Conservation (phyloP, 1,140 invertebrate species). For the Drosophila yakuba region DNA sequence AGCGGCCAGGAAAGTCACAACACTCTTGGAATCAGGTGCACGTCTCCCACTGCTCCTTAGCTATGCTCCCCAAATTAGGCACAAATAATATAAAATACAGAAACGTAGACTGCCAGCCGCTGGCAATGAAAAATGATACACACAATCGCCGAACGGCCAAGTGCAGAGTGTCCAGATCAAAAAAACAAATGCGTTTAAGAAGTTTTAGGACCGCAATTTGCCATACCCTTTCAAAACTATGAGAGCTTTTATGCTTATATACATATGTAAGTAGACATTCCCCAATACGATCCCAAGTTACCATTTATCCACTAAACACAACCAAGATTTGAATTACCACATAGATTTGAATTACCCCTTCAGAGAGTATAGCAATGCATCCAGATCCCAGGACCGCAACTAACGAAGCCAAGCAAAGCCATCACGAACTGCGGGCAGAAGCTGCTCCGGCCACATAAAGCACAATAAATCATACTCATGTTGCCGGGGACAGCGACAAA, state of each 20-base stretch:
- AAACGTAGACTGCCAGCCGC: slow-evolving; percentile 63
- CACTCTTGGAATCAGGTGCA: slow-evolving; percentile 72
- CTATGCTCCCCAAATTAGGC: slow-evolving; percentile 65
- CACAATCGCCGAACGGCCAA: slow-evolving; percentile 40
- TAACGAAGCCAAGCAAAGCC: slow-evolving; percentile 37
- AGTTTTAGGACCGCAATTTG: background rate
- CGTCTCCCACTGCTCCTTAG: background rate
- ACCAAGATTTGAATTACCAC: background rate
- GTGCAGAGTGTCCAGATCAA: slow-evolving; percentile 17
- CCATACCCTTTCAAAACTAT: background rate
- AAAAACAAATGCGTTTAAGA: background rate
- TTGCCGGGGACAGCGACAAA: slow-evolving; percentile 69
- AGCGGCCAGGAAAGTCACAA: slow-evolving; percentile 47
- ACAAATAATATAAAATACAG: slow-evolving; percentile 77
- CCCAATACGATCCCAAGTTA: no score
- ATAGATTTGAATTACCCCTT: no score
- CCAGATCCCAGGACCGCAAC: slow-evolving; percentile 19
- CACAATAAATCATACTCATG: slow-evolving; percentile 79
- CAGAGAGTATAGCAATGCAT: slow-evolving; percentile 5
- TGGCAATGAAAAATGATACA: slow-evolving; percentile 78
- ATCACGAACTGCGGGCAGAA: slow-evolving; percentile 62
- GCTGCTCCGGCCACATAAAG: slow-evolving; percentile 62
- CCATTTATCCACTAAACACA: no score
- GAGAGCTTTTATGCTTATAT: no score
- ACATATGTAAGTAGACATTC: no score